A percentile compares a stretch with the other conserved stretches of the same genome.
Evolutionary conservation across 2,888 invertebrate genomes (phyloP).

Genomic region (Leptothorax acervorum): DNA sequence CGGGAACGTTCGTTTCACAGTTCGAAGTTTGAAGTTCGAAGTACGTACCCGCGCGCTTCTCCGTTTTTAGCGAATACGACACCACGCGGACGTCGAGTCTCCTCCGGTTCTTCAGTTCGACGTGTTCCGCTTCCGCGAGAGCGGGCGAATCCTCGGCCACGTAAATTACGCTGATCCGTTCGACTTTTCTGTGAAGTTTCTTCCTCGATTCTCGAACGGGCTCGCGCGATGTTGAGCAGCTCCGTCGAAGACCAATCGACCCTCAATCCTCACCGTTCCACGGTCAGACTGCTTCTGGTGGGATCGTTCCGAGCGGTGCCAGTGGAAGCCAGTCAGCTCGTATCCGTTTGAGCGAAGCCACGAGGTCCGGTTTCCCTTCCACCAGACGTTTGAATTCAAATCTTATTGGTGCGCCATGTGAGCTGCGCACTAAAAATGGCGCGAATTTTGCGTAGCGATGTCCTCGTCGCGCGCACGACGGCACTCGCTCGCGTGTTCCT

Average conservation of each 20-base stretch:
- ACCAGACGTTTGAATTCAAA: conserved; percentile 77
- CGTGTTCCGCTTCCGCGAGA: not conserved
- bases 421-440: conserved; percentile 83
- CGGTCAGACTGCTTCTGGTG: conserved; percentile 78
- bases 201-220: conserved; percentile 4
- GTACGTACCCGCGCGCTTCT: not conserved
- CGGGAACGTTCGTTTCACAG: not conserved
- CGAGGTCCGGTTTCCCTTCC: conserved; percentile 80
- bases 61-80: not conserved
- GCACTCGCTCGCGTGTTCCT: not conserved
- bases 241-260: conserved; percentile 21
- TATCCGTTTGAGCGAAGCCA: conserved; percentile 74
- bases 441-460: conserved; percentile 70
- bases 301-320: conserved; percentile 40
- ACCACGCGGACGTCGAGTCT: not conserved
- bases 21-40: not conserved
- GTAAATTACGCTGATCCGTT: not conserved
- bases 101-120: not conserved
- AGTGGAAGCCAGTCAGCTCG: conserved; percentile 39
- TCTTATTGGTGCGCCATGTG: conserved; percentile 82
- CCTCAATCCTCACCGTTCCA: conserved; percentile 72
- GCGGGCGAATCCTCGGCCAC: fast-evolving
- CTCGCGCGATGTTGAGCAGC: conserved; percentile 18
- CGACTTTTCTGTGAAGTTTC: conserved; percentile 67
- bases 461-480: conserved; percentile 29